phyloP scores from a whole-genome alignment of 1,140 invertebrate genomes.

The Maconellicoccus hirsutus region DNA sequence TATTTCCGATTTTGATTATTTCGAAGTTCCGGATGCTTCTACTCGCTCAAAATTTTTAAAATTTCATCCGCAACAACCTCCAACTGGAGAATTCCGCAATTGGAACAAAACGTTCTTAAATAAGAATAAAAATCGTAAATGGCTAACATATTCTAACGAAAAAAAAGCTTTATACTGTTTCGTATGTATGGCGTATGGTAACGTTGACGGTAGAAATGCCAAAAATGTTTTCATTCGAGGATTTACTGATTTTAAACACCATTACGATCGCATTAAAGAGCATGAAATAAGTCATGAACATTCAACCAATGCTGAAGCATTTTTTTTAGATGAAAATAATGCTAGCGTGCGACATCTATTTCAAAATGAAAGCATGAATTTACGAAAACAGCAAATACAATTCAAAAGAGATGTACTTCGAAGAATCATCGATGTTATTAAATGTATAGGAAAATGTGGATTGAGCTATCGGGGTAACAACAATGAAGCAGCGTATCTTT shows the following conservation, averaged over 20 bases:
- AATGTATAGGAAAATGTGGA: slow-evolving; percentile 19
- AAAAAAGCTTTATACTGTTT: slow-evolving; percentile 16
- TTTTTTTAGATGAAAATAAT: too few relatives aligned
- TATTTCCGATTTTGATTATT: too few relatives aligned
- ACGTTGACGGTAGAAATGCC: not conserved
- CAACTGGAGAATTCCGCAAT: slow-evolving; percentile 31
- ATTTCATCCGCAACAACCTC: too few relatives aligned
- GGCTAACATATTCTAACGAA: not conserved
- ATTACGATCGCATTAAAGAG: not conserved
- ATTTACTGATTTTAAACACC: slow-evolving; percentile 20
- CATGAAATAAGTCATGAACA: too few relatives aligned
- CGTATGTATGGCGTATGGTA: not conserved
- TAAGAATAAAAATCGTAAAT: slow-evolving; percentile 4
- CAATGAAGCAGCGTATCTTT: slow-evolving; percentile 21
- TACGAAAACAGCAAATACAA: slow-evolving; percentile 13
- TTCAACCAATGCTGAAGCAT: too few relatives aligned
- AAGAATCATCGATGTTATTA: slow-evolving; percentile 17
- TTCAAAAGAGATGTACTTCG: not conserved
- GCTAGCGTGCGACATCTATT: too few relatives aligned
- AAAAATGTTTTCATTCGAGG: not conserved
- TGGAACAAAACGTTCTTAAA: slow-evolving; percentile 35
- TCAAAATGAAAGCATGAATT: not conserved
- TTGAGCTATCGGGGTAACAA: not conserved
- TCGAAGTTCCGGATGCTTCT: too few relatives aligned
- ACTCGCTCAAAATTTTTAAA: too few relatives aligned